Percentiles rank a stretch among this genome's conserved stretches.
These are phyloP conservation scores for Drosophila santomea DNA, from an alignment of 1,140 invertebrate genomes.

Conservation along the genomic window DNA sequence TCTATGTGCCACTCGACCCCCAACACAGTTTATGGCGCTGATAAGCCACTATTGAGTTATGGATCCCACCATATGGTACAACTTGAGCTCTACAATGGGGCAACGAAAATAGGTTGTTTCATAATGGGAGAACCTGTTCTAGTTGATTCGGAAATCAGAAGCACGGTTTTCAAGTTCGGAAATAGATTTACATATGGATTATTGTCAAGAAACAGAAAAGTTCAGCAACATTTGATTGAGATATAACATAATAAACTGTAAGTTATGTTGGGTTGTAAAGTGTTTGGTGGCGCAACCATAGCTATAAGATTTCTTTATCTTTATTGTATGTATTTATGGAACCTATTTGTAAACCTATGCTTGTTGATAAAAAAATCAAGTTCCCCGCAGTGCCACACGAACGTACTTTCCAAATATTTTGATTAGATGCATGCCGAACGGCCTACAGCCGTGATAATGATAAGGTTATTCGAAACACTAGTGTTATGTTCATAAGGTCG, in stretches of 20 bases:
- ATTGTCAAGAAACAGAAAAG: no score
- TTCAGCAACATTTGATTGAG: no score
- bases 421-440: constrained; percentile 41
- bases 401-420: constrained; percentile 43
- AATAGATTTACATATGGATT: background rate
- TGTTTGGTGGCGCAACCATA: no score
- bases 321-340: background rate
- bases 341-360: background rate
- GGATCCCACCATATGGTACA: constrained; percentile 23
- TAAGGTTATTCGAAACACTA: constrained; percentile 17
- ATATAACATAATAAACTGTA: no score
- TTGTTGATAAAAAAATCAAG: constrained; percentile 31
- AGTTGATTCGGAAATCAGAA: background rate
- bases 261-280: no score
- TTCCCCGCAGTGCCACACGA: constrained; percentile 40
- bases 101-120: constrained; percentile 7
- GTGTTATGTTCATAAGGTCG: background rate
- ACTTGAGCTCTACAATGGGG: constrained; percentile 6
- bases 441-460: constrained; percentile 16
- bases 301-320: no score
- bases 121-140: background rate
- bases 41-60: constrained; percentile 47
- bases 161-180: background rate
- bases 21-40: constrained; percentile 47
- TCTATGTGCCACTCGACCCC: constrained; percentile 44